Base-by-base conservation (phyloP, 35 echinoderm and acorn worm species). In the Chiridota heheva region DNA sequence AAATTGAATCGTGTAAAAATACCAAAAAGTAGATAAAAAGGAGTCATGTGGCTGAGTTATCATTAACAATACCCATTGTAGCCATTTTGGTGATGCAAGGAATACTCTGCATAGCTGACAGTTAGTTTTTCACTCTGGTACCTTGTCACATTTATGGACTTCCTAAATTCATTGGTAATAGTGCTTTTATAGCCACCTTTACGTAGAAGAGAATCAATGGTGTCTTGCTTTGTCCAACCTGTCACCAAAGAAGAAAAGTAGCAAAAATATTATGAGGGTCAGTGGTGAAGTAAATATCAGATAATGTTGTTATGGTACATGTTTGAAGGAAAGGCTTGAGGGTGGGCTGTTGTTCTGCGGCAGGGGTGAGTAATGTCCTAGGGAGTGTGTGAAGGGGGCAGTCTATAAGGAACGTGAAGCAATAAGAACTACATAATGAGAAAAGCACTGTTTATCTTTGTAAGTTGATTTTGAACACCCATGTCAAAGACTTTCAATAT, bases 91-190 rank as follows among this genome's bases (percentile, higher is more conserved):
- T 53, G 72, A 77, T 88, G 68, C 35, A 72, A 66, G 36, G 81
- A 39, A 57, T 88, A 97, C 22, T 97, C 94, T 70, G 72, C 84
- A 88, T 91, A 97, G 75, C 88, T 84, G 28, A 88, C 69, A 73
- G 84, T 88, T n/a, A 91, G 48, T 80, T 97, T 97, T 68, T 97
- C 94, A 73, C 94, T 97, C 60, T 91, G 94, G 80, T 97, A 97
- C 40, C 94, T 78, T 37, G 85, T 91, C 53, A 97, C 88, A 40
- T 79, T 79, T 84, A 97, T 84, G 83, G 94, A 91, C 43, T 77
- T 82, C 44, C 89, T 82, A 53, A 97, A 97, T 29, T 97, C 94
- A 31, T 83, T 40, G 26, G 57, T 91, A 60, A 97, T 91, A 28
- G 86, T 45, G 30, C 65, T 67, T 86, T 86, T 97, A 67, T 91